Conservation (phyloP, 2,888 invertebrate species). For the Drosophila tanythrix region DNA sequence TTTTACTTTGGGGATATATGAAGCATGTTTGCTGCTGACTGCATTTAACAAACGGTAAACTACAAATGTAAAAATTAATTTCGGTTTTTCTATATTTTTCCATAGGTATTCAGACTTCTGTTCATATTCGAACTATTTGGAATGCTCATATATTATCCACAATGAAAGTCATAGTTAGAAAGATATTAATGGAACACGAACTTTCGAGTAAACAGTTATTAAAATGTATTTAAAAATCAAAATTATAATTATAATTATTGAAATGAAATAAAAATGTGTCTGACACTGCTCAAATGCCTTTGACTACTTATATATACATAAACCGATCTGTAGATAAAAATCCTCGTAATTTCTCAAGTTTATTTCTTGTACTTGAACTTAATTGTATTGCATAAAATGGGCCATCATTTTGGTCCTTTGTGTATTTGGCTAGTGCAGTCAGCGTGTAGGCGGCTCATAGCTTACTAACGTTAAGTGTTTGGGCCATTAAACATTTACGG, state of each 20-base stretch:
- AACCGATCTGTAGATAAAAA: neutral
- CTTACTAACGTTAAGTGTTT: conserved; percentile 52
- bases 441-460: conserved; percentile 8
- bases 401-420: neutral
- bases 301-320: neutral
- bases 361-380: neutral
- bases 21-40: neutral
- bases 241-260: neutral
- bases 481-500: conserved; percentile 69
- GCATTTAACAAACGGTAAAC: neutral
- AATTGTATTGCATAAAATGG: conserved; percentile 1
- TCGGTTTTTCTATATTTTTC: neutral
- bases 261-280: neutral
- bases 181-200: neutral
- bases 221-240: neutral
- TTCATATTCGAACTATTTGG: neutral
- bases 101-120: neutral
- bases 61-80: neutral
- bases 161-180: neutral
- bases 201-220: neutral
- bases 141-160: neutral
- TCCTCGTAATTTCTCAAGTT: neutral
- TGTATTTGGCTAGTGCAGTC: neutral
- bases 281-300: neutral
- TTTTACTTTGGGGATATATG: neutral